Percentiles rank a stretch among this genome's conserved stretches.
phyloP scores from a whole-genome alignment of 23 tunicate species.

The Corella eumyota region DNA sequence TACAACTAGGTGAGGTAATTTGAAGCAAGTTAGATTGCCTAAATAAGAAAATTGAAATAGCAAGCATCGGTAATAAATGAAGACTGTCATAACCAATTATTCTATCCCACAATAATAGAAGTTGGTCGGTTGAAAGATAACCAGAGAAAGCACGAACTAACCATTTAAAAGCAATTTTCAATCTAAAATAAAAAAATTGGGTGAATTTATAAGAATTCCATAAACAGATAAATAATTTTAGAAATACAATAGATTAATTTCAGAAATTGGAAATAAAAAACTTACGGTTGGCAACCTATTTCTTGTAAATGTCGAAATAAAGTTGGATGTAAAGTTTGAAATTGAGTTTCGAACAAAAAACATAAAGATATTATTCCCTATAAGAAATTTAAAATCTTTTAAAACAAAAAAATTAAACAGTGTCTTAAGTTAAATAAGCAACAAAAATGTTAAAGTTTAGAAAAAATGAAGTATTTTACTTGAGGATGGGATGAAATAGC shows the following conservation, averaged over 20 bases:
- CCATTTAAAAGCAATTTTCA: slow-evolving; percentile 94
- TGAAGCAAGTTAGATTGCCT: slow-evolving; percentile 73
- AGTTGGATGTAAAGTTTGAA: slow-evolving; percentile 68
- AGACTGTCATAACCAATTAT: slow-evolving; percentile 78
- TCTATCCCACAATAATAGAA: slow-evolving; percentile 92
- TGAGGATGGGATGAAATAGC: slow-evolving; percentile 91
- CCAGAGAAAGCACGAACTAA: slow-evolving; percentile 92
- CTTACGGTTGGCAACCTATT: slow-evolving; percentile 85
- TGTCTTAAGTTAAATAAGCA: not conserved
- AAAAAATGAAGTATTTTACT: slow-evolving; percentile 17
- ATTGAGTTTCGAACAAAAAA: slow-evolving; percentile 55
- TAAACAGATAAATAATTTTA: not conserved
- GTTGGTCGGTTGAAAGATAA: slow-evolving; percentile 80
- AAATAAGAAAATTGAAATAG: slow-evolving; percentile 88
- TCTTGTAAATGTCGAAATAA: slow-evolving; percentile 73
- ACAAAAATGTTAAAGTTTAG: not conserved
- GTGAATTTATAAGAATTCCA: not conserved
- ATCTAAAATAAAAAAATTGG: slow-evolving; percentile 6
- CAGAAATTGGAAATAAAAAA: not conserved
- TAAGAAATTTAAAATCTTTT: not conserved
- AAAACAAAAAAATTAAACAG: not conserved
- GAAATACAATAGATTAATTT: not conserved
- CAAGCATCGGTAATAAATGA: slow-evolving; percentile 58
- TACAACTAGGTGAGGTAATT: slow-evolving; percentile 36
- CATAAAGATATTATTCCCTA: slow-evolving; percentile 92